phyloP scores from a whole-genome alignment of 2,888 invertebrate species.

The Perdita meconis region DNA sequence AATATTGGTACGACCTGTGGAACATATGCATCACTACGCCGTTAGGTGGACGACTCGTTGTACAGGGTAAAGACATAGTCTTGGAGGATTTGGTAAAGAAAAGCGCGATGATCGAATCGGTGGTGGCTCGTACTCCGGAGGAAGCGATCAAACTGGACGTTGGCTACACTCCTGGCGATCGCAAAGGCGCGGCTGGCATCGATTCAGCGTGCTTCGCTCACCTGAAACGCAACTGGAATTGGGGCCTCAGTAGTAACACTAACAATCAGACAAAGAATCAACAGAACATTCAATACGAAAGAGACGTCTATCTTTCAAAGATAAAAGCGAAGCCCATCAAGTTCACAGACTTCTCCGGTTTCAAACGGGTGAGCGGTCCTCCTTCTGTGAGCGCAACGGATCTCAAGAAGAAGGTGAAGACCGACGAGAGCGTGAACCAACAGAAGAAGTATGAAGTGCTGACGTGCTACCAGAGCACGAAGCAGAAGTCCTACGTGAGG shows the following conservation, averaged over 20 bases:
- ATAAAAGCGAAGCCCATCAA: slow-evolving; percentile 71
- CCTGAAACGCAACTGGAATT: slow-evolving; percentile 88
- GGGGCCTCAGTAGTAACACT: slow-evolving; percentile 75
- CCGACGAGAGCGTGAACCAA: not conserved
- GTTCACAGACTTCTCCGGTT: slow-evolving; percentile 74
- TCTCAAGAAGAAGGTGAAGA: slow-evolving; percentile 49
- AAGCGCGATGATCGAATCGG: slow-evolving; percentile 84
- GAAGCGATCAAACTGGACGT: slow-evolving; percentile 85
- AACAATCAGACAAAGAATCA: slow-evolving; percentile 1
- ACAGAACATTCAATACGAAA: slow-evolving; percentile 26
- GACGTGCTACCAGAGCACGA: slow-evolving; percentile 32
- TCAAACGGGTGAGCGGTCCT: slow-evolving; percentile 72
- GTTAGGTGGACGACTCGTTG: slow-evolving; percentile 85
- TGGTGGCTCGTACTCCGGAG: slow-evolving; percentile 83
- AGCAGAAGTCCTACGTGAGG: slow-evolving; percentile 76
- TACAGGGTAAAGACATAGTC: slow-evolving; percentile 84
- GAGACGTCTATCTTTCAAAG: slow-evolving; percentile 63
- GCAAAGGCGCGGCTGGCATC: slow-evolving; percentile 89
- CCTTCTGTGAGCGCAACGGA: slow-evolving; percentile 61
- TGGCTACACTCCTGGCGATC: slow-evolving; percentile 90
- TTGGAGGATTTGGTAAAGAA: slow-evolving; percentile 85
- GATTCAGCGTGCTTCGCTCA: slow-evolving; percentile 90
- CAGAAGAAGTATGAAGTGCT: slow-evolving; percentile 49
- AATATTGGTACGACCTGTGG: slow-evolving; percentile 90
- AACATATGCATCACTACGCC: slow-evolving; percentile 88